Evolutionary conservation across 2,113 vertebrate genomes (phyloP).

Genomic region (Lathamus discolor): DNA sequence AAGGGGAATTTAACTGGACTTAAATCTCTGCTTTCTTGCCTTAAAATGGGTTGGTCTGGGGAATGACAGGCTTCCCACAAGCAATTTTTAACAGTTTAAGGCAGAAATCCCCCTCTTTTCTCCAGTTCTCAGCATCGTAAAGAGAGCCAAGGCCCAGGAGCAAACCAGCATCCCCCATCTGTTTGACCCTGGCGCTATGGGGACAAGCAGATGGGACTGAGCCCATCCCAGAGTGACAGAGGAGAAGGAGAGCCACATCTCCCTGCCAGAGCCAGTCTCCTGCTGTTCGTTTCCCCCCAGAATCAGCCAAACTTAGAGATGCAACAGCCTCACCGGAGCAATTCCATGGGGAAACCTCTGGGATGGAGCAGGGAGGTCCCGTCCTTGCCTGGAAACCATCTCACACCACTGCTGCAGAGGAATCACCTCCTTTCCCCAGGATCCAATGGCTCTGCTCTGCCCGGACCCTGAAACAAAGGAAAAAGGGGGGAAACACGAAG

Average conservation of each 20-base stretch:
- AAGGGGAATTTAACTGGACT: not conserved
- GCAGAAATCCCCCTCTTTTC: not conserved
- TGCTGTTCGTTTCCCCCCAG: not conserved
- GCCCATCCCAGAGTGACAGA: not conserved
- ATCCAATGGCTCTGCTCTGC: not conserved
- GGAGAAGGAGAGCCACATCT: not conserved
- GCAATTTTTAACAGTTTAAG: not conserved
- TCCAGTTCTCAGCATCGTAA: not conserved
- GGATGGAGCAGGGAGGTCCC: not conserved
- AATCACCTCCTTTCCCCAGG: not conserved
- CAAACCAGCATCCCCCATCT: not conserved
- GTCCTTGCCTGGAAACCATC: not conserved
- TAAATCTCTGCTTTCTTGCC: not conserved
- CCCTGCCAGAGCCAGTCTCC: not conserved
- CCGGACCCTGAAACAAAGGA: not conserved
- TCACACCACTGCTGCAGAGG: accelerated
- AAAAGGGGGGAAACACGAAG: accelerated
- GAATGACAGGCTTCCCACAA: not conserved
- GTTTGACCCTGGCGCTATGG: not conserved
- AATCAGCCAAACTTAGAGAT: not conserved
- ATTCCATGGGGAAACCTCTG: not conserved
- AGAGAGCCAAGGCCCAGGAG: not conserved
- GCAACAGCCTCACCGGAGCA: not conserved
- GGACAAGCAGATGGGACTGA: not conserved
- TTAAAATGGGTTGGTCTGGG: not conserved